Base-by-base conservation (phyloP, 2,113 vertebrate species). In the Indicator maculatus region DNA sequence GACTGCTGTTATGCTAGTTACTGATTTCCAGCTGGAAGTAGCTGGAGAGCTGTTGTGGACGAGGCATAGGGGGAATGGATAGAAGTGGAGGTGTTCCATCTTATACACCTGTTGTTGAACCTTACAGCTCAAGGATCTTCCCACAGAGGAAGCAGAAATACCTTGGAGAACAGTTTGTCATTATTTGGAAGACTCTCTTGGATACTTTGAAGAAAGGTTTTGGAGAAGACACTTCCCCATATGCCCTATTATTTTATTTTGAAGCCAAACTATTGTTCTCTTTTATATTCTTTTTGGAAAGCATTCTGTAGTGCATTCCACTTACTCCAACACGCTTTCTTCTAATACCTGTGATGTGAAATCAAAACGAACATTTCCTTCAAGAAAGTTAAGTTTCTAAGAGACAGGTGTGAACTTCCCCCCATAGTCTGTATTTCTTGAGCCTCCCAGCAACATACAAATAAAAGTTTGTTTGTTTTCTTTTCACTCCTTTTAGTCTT, bases 191-290 rank as follows among this genome's bases (percentile, higher is more conserved):
- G 39, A 69, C 26, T 41, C 6, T 38, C 20, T 52, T 55, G 14
- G 18, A 16, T 30, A 52, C 36, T 58, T 89, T 44, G 30, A 72
- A 89, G 21, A 30, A 9, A 89, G 9, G 9, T 5, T 69, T 83
- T 12, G 36, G 83, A 72, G 47, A 1, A 64, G 39, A 45, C 9
- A 26, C n/a, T 95, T 86, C 12, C 24, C 5, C 56, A 45, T 20
- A 59, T 2, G 1, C 10, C n/a, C 23, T 53, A 38, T 52, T 56
- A 61, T 38, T 52, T 83, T 61, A 36, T 59, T 89, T 66, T 83
- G 28, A 82, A 89, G 8, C 1, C 12, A 0, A 53, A 15, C 0
- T n/a, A 53, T 5, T 58, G 28, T 9, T n/a, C 41, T 24, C 18
- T 50, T 4, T 10, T 15, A 50, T 24, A 7, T 24, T 73, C 72